Evolutionary conservation across 2,113 vertebrate genomes (phyloP), one percentile per base, ranked within the genome.

Genomic region (Aramus guarauna): DNA sequence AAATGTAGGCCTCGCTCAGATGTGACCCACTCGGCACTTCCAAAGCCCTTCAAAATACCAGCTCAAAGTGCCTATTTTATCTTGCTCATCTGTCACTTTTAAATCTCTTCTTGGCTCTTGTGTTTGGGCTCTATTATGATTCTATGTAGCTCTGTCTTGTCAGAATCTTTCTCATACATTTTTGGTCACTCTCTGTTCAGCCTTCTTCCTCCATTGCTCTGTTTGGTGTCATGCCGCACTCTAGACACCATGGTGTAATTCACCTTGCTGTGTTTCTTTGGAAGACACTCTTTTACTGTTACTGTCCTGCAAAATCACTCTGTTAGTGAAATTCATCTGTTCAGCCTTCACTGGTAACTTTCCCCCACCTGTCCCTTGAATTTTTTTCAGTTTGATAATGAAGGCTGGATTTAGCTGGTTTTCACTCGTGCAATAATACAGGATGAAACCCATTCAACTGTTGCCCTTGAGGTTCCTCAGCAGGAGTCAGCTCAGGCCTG

Each of bases 161-260:
- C 6, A 10, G 9, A 29, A 45, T 26, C 4, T 53, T 64, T 59
- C 29, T 77, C 50, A n/a, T 63, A 32, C 63, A 24, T 63, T 50
- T 63, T n/a, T 64, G 34, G 21, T 36, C 4, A 8, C 17, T n/a
- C 12, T 30, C 18, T 24, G 10, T 43, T 78, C 18, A 39, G 24
- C 36, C 12, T 0, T 75, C 27, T 69, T 62, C 50, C 63, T 32
- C 43, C 37, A 8, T 58, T 39, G 69, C 43, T 78, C 23, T 50
- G 3, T 37, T 64, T 16, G 43, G 53, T 2, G 1, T 45, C 20
- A 6, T 1, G 1, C 21, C 36, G 10, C 9, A 4, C 32, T 36
- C 24, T 18, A 27, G 43, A n/a, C 39, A 72, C 37, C 9, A 15
- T 0, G 0, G 6, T 66, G 34, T 39, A 59, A 26, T 45, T 92